Base-by-base conservation (phyloP, 2,113 vertebrate genomes). In the Ophiodon elongatus region DNA sequence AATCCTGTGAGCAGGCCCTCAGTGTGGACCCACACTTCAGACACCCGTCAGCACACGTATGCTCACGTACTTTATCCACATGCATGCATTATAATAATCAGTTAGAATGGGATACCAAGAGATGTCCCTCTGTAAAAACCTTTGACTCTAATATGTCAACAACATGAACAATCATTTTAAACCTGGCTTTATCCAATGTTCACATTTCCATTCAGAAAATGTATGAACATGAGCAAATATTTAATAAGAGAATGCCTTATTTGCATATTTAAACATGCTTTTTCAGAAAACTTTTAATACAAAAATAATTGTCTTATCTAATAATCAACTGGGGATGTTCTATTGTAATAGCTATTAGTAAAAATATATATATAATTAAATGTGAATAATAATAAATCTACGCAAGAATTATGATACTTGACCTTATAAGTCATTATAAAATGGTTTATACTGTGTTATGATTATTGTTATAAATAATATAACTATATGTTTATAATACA, bases 1-100 rank as follows among this genome's bases (percentile, higher is more conserved):
- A 11, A 84, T 83, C 60, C 76, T 87, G 68, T 65, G 54, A 83
- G 73, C 25, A 1, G 27, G 65, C 64, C 71, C 74, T 85, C 60
- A 56, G 67, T 73, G 74, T 83, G 62, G n/a, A 29, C 54, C 21
- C 23, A 69, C 41, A 70, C 45, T 17, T 6, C 79, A 79, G 72
- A 77, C 79, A 39, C 60, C 35, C 83, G 72, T 79, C 69, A 77
- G 43, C 68, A 56, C 31, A 70, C 60, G 19, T 21, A 35, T 35
- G 27, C 69, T 80, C 71, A 63, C 60, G n/a, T 5, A 1, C 68
- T 50, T 39, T 27, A 43, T 47, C 9, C 57, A 67, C 31, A 68
- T 5, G 3, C 59, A 33, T 33, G 19, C 52, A 19, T 56, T 56
- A 14, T 25, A 57, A 13, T 14, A 57, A 25, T 14, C 50, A 52